phyloP scores from a whole-genome alignment of 2,888 invertebrate species.

The Salticus scenicus region DNA sequence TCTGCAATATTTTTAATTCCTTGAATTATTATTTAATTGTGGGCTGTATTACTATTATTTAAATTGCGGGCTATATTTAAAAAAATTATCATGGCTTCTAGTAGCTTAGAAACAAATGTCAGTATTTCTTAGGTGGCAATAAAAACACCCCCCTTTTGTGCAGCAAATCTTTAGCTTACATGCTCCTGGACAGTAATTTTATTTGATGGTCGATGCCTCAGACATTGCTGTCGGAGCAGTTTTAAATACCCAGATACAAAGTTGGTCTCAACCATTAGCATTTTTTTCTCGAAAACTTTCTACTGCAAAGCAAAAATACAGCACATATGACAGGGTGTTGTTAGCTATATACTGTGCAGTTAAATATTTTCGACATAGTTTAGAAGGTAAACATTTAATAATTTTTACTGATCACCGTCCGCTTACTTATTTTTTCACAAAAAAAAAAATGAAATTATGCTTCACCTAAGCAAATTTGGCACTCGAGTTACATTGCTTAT shows the following conservation, averaged over 20 bases:
- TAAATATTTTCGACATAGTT: not conserved
- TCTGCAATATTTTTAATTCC: too few relatives aligned
- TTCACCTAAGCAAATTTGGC: not conserved
- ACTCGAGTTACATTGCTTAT: not conserved
- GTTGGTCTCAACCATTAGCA: not conserved
- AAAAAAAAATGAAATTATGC: not conserved
- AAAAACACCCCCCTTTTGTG: too few relatives aligned
- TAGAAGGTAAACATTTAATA: not conserved
- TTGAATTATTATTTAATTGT: too few relatives aligned
- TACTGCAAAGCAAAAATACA: not conserved
- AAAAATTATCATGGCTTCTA: too few relatives aligned
- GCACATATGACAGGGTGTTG: not conserved
- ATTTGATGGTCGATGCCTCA: not conserved
- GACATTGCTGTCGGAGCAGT: not conserved
- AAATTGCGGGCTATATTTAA: too few relatives aligned
- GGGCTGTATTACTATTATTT: too few relatives aligned
- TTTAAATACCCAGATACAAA: not conserved
- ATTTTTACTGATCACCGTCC: too few relatives aligned
- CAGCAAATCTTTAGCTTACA: not conserved
- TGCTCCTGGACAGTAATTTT: not conserved
- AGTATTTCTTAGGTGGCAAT: too few relatives aligned
- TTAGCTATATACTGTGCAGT: not conserved
- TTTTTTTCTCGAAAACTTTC: not conserved
- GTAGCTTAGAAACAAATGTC: too few relatives aligned
- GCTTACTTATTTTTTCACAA: not conserved